Base-by-base conservation (phyloP, 2,888 invertebrate species). In the Acanthosepion pharaonis region DNA sequence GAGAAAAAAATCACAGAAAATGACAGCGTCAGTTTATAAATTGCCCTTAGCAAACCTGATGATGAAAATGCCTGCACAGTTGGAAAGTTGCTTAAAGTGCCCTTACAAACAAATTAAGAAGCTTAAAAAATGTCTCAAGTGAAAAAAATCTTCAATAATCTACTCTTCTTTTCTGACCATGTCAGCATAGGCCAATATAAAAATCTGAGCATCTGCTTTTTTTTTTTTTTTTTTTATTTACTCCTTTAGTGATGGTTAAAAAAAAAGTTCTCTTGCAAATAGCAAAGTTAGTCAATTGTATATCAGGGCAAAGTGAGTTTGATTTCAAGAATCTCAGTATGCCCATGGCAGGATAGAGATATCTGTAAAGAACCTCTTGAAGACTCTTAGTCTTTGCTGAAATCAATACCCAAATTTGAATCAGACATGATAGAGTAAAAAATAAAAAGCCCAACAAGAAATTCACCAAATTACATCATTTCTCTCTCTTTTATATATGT, bases 241-340 rank as follows among this genome's bases (percentile, higher is more conserved):
- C 78, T 2, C 11, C 15, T 33, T 78, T 9, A 15, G 28, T 11
- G n/a, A 78, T 78, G n/a, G 18, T 11, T 11, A 78, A 78, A 33
- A 33, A n/a, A 33, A 9, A 2, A 59, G 59, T 78, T n/a, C n/a
- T n/a, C n/a, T 33, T 78, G 11, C 11, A 78, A 78, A 15, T 78
- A 78, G 78, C 78, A n/a, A 78, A 78, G 78, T 78, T 78, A 78
- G 78, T n/a, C n/a, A 78, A 78, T 78, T 78, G 78, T 78, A 78
- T 78, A n/a, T 0, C n/a, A 78, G n/a, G 18, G 78, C n/a, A 78
- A 78, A n/a, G n/a, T 78, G n/a, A 15, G 5, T 78, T 78, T 78
- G n/a, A 78, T 9, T n/a, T 78, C n/a, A 78, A 78, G n/a, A 59
- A 78, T 15, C 78, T 2, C n/a, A 15, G 78, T 78, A 78, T 78